phyloP scores from a whole-genome alignment of 2,113 vertebrate species.

The Hippoglossus stenolepis region DNA sequence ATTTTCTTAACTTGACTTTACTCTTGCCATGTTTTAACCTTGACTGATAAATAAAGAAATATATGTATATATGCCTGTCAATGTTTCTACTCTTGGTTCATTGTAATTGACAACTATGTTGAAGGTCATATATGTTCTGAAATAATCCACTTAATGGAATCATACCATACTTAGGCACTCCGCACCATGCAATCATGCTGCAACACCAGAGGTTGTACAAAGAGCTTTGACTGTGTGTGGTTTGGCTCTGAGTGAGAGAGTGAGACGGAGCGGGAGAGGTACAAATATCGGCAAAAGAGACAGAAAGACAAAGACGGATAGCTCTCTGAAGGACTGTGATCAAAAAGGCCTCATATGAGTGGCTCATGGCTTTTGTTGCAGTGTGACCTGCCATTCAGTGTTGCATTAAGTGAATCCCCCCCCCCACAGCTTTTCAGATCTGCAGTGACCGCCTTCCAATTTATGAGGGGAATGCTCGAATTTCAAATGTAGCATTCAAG shows the following conservation, averaged over 20 bases:
- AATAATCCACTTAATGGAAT: constrained; percentile 72
- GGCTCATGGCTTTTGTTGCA: constrained; percentile 62
- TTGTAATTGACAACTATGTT: constrained; percentile 48
- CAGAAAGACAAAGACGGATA: constrained; percentile 53
- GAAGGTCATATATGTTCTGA: constrained; percentile 64
- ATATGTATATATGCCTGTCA: constrained; percentile 33
- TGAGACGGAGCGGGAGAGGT: constrained; percentile 36
- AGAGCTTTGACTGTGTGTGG: constrained; percentile 50
- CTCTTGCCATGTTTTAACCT: constrained; percentile 15
- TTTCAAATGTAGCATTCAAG: constrained; percentile 70
- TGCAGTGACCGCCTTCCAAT: constrained; percentile 51
- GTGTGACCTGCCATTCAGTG: constrained; percentile 72
- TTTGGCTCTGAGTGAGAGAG: constrained; percentile 46
- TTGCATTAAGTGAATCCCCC: constrained; percentile 59
- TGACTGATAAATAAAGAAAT: constrained; percentile 22
- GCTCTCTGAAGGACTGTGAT: constrained; percentile 68
- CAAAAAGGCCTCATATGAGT: constrained; percentile 66
- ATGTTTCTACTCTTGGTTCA: constrained; percentile 51
- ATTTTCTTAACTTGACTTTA: constrained; percentile 34
- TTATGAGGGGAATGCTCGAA: constrained; percentile 62
- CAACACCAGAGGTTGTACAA: constrained; percentile 57
- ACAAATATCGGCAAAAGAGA: constrained; percentile 49
- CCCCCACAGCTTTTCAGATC: constrained; percentile 63
- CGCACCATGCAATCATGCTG: constrained; percentile 39
- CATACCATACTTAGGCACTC: constrained; percentile 40